Evolutionary conservation across 2,113 vertebrate genomes (phyloP), one percentile per base, ranked within the genome.

Genomic region (Lontra canadensis): DNA sequence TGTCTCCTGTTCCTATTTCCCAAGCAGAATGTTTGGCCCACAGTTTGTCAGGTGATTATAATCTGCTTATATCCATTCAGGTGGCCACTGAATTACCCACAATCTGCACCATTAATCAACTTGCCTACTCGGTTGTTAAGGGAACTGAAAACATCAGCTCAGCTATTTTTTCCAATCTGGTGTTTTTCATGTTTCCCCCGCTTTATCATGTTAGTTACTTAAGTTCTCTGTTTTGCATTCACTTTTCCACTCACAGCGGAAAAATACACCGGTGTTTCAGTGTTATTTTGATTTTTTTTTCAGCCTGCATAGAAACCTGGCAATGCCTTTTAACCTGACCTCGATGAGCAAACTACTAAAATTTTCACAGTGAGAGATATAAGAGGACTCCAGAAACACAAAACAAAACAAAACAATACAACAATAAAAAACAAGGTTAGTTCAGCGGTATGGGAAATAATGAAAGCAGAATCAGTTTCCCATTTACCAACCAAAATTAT

Each of bases 141-240:
- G 76, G 42, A 84, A 74, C n/a, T 47, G 80, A 93, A 90, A 92
- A 78, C 25, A 90, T 7, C 69, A 85, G 65, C 44, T 97, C 76
- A 95, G 57, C 61, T 84, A 76, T 87, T 97, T 93, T 74, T 76
- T 83, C 91, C 86, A 83, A 29, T 44, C 67, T 81, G 80, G 36
- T 23, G 6, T 93, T 94, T 85, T 86, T 93, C 55, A 42, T 65
- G 9, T 93, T 86, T 88, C 31, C 8, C 25, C 18, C 42, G 69
- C 39, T 79, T 91, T 67, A 36, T 94, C 49, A 59, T 29, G 17
- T 49, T 84, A 86, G 59, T 91, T 69, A 93, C 44, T 93, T 89
- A 83, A 90, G 85, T 82, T 96, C 36, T 65, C 74, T 65, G 34
- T 89, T 97, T 86, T 90, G 61, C 52, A 90, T 87, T 95, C 74